A percentile compares a stretch with the other conserved stretches of the same genome.
Conservation (phyloP, 2,797 vertebrate genomes). For the Poeciliopsis presidionis region DNA sequence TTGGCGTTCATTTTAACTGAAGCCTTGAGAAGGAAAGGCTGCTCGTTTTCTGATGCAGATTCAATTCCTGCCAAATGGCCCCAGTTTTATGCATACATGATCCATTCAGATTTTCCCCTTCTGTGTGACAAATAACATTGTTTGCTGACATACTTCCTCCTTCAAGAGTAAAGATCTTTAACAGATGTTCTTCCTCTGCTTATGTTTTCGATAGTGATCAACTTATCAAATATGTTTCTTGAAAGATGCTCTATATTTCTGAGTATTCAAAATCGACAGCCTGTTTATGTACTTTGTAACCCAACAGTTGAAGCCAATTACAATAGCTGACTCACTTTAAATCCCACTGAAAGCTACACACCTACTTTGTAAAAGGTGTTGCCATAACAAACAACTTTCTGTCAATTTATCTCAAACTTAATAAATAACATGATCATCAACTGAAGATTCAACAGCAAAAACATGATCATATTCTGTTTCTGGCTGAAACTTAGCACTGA, state of each 20-base stretch:
- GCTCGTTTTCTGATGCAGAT: conserved; percentile 25
- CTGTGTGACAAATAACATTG: conserved; percentile 2
- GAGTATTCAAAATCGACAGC: neutral
- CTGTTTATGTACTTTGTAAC: neutral
- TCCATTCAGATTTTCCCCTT: neutral
- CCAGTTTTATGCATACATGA: neutral
- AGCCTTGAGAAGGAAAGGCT: neutral
- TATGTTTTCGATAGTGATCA: neutral
- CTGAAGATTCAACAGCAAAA: conserved; percentile 18
- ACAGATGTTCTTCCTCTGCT: neutral
- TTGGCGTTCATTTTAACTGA: conserved; percentile 17
- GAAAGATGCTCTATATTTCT: neutral
- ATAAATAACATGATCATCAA: neutral
- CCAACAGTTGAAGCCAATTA: neutral
- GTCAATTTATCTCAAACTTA: neutral
- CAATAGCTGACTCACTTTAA: neutral
- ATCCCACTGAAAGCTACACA: neutral
- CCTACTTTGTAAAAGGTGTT: conserved; percentile 23
- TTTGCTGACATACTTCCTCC: conserved; percentile 38
- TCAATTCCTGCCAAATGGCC: neutral
- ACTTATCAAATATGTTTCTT: neutral
- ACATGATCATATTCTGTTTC: conserved; percentile 1
- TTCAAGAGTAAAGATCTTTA: conserved; percentile 18
- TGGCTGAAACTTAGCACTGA: conserved; percentile 11
- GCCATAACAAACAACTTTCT: neutral